Evolutionary conservation across 2,113 vertebrate genomes (phyloP).

Genomic region (Petroica traversi): DNA sequence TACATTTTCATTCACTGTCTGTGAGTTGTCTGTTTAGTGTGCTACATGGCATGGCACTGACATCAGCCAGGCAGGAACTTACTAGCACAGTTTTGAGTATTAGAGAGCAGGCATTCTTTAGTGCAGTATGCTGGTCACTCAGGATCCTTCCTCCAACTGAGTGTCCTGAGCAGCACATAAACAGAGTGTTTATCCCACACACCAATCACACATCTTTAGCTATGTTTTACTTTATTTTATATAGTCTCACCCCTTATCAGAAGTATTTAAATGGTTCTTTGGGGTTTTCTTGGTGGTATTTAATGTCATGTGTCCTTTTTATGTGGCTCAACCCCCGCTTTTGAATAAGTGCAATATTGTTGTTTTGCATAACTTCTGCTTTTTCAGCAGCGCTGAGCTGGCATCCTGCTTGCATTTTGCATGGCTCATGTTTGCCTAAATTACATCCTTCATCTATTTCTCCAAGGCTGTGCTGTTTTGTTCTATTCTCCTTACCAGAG

Average conservation of each 20-base stretch:
- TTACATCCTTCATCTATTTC: not conserved
- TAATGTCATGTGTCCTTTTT: too few relatives aligned
- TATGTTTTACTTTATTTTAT: not conserved
- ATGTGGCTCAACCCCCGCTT: rapidly evolving
- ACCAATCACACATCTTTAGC: not conserved
- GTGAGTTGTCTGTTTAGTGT: not conserved
- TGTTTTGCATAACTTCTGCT: not conserved
- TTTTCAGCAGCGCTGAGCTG: not conserved
- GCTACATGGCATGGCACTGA: rapidly evolving
- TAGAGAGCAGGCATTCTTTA: not conserved
- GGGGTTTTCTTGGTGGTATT: not conserved
- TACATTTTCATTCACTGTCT: not conserved
- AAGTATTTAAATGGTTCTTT: not conserved
- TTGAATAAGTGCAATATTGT: rapidly evolving
- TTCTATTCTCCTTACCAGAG: not conserved
- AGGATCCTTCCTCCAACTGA: not conserved
- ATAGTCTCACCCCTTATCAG: not conserved
- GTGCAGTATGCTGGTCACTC: rapidly evolving
- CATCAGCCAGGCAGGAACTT: not conserved
- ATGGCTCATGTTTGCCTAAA: not conserved
- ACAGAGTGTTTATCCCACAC: not conserved
- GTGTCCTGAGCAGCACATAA: rapidly evolving
- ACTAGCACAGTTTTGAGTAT: not conserved
- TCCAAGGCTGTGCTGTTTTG: not conserved
- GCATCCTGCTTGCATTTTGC: not conserved